These are phyloP conservation scores for Microcaecilia unicolor DNA, from an alignment of 2,797 vertebrate genomes.

Conservation along the genomic window DNA sequence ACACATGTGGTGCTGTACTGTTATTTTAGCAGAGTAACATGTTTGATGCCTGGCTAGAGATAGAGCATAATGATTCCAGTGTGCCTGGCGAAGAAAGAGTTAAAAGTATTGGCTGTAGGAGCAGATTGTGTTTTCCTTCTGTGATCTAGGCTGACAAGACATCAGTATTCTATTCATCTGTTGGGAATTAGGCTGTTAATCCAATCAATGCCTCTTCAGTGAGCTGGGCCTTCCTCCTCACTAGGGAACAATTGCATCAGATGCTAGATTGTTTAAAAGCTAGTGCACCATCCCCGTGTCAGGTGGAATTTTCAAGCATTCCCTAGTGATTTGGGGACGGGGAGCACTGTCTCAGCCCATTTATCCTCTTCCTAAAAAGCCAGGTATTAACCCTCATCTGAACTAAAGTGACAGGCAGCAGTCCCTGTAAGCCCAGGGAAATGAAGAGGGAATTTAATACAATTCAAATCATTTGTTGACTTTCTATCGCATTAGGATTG, in stretches of 20 bases:
- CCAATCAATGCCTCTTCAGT: slow-evolving; percentile 87
- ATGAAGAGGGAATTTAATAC: too few relatives aligned
- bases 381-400: slow-evolving; percentile 55
- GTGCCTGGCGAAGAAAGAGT: slow-evolving; percentile 33
- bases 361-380: slow-evolving; percentile 61
- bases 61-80: too few relatives aligned
- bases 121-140: slow-evolving; percentile 67
- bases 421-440: too few relatives aligned
- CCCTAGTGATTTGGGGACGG: slow-evolving; percentile 62
- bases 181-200: slow-evolving; percentile 96
- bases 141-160: slow-evolving; percentile 76
- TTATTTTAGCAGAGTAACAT: too few relatives aligned
- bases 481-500: too few relatives aligned
- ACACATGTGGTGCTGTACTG: too few relatives aligned
- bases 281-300: slow-evolving; percentile 52
- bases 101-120: slow-evolving; percentile 55
- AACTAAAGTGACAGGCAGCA: slow-evolving; percentile 43
- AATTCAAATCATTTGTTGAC: too few relatives aligned
- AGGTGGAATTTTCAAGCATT: slow-evolving; percentile 65
- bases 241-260: slow-evolving; percentile 81
- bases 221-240: slow-evolving; percentile 81
- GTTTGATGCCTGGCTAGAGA: too few relatives aligned
- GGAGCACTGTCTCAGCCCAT: slow-evolving; percentile 59
- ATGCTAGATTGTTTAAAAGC: slow-evolving; percentile 72
- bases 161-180: slow-evolving; percentile 88